These are phyloP conservation scores for Pelagia noctiluca DNA, from an alignment of 30 jellyfish, hydroid and myxozoan genomes.

Conservation along the genomic window DNA sequence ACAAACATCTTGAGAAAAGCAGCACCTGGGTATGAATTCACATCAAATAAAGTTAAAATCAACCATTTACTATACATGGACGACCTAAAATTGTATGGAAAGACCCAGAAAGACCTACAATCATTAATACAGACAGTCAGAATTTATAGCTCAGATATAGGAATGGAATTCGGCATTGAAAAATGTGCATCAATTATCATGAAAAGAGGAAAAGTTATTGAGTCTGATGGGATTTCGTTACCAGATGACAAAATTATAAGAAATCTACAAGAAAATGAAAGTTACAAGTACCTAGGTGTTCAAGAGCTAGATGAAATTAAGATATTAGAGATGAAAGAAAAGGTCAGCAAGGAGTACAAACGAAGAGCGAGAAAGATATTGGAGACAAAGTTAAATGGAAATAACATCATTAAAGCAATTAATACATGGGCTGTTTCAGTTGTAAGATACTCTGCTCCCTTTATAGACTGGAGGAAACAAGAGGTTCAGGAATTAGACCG, in stretches of 20 bases:
- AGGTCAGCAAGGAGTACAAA: constrained; percentile 3
- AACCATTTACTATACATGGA: constrained; percentile 30
- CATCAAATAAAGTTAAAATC: constrained; percentile 23
- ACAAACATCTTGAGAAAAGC: constrained; percentile 29
- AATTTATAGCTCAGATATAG: not conserved
- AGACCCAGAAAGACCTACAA: constrained; percentile 30
- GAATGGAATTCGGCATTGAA: constrained; percentile 44
- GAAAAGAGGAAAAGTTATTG: constrained; percentile 38
- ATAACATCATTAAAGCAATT: not conserved
- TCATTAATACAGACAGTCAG: constrained; percentile 6
- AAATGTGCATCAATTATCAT: constrained; percentile 32
- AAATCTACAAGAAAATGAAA: not conserved
- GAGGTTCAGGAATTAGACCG: constrained; percentile 18
- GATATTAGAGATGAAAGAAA: constrained; percentile 18
- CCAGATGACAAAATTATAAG: constrained; percentile 12
- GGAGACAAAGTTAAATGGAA: not conserved
- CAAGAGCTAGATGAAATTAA: constrained; percentile 11
- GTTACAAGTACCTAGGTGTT: constrained; percentile 25
- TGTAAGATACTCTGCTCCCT: constrained; percentile 17
- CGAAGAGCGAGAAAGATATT: not conserved
- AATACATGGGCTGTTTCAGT: constrained; percentile 28
- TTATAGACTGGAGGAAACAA: constrained; percentile 34
- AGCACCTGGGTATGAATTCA: constrained; percentile 25
- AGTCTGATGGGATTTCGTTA: not conserved
- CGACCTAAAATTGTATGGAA: constrained; percentile 44